These are phyloP conservation scores for Diceros bicornis DNA, from an alignment of 2,797 vertebrate genomes.

Conservation along the genomic window DNA sequence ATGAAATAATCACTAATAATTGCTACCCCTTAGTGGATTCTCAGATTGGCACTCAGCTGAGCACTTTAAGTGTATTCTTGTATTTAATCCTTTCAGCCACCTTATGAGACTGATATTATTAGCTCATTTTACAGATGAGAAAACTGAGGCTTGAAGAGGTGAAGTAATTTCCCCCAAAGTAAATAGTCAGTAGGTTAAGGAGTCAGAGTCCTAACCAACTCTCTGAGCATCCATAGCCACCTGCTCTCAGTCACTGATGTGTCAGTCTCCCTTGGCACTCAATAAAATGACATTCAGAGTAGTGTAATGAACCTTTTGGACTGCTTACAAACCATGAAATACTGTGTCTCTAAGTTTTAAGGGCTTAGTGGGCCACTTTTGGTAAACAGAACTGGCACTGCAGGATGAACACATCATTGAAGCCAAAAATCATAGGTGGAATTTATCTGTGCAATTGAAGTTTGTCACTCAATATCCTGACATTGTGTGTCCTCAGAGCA, in stretches of 20 bases:
- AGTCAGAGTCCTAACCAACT: neutral
- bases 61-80: neutral
- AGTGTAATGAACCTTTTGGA: neutral
- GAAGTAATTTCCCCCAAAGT: slow-evolving; percentile 3
- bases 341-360: neutral
- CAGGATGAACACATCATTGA: neutral
- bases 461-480: neutral
- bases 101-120: neutral
- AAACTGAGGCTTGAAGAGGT: neutral
- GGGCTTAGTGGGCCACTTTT: neutral
- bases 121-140: neutral
- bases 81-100: neutral
- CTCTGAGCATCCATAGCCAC: neutral
- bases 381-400: neutral
- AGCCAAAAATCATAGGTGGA: neutral
- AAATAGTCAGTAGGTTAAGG: neutral
- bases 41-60: neutral
- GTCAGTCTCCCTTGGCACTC: neutral
- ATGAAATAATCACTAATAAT: slow-evolving; percentile 56
- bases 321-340: neutral
- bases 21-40: neutral
- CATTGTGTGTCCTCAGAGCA: neutral
- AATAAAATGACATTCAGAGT: neutral
- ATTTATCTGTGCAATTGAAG: neutral
- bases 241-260: neutral